Conservation (phyloP, 2,888 invertebrate genomes). For the Ochlodes sylvanus region DNA sequence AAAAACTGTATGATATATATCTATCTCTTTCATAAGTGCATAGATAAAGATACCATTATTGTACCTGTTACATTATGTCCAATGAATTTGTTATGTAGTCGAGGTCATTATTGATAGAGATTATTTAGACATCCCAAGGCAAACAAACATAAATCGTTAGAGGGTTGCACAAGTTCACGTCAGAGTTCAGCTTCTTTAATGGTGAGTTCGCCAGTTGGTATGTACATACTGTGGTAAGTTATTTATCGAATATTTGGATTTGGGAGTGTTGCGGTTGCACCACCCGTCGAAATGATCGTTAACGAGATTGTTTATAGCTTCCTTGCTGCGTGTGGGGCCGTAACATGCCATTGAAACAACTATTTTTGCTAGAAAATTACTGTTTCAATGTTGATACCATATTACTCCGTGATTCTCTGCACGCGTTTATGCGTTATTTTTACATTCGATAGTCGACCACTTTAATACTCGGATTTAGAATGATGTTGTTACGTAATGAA, state of each 20-base stretch:
- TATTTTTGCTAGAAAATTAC: not conserved
- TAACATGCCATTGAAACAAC: constrained; percentile 10
- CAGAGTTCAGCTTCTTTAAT: constrained; percentile 12
- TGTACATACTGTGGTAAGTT: constrained; percentile 28
- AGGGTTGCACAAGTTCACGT: not conserved
- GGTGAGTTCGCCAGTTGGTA: constrained; percentile 17
- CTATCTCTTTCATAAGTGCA: too few relatives aligned
- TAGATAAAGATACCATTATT: too few relatives aligned
- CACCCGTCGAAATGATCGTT: constrained; percentile 35
- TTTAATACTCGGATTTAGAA: too few relatives aligned
- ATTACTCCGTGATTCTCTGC: not conserved
- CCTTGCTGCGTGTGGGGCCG: constrained; percentile 36
- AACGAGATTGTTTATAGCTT: constrained; percentile 32
- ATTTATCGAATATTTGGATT: constrained; percentile 36
- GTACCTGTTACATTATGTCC: too few relatives aligned
- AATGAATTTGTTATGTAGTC: too few relatives aligned
- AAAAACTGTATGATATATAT: too few relatives aligned
- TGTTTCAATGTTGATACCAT: not conserved
- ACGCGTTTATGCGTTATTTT: too few relatives aligned
- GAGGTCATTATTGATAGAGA: too few relatives aligned
- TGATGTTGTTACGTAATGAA: too few relatives aligned
- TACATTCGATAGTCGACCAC: too few relatives aligned
- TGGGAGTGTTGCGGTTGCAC: constrained; percentile 27
- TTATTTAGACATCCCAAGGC: too few relatives aligned
- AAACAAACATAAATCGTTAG: not conserved